Base-by-base conservation (phyloP, 2,888 invertebrate genomes). In the Drosophila merina region DNA sequence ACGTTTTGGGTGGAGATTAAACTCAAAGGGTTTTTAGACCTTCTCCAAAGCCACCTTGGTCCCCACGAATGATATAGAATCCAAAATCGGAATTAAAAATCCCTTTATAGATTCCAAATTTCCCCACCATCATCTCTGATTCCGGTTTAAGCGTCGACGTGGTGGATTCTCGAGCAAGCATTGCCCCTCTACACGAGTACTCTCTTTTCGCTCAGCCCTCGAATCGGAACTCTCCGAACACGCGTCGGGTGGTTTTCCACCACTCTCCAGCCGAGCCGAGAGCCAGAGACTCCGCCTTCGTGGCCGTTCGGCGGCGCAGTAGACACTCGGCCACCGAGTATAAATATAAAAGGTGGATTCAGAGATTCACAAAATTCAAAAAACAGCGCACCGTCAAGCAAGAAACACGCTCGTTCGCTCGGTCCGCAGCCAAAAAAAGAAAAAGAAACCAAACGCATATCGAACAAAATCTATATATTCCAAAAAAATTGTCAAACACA, bases 291-390 rank as follows among this genome's bases (percentile, higher is more conserved):
- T 69, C 69, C 69, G 68, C 69, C 69, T 69, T 30, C 54, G 48
- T 33, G 30, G 26, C 7, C 49, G 50, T 10, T 76, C 71, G 74
- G 72, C 79, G 38, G 72, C 28, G 28, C 28, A 20, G 20, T 20
- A 20, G 20, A 20, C 20, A 1, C 20, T 20, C 20, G 20, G 20
- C 20, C 20, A 28, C 28, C 28, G 28, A 28, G 50, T 47, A 91
- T 91, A 91, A 89, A 91, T 47, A 91, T 91, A 91, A 89, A 91
- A 77, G 47, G n/a, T 36, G n/a, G 6, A 5, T 36, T 36, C n/a
- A 36, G 28, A 28, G 28, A n/a, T 12, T 36, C 36, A n/a, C n/a
- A 36, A 36, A 6, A 28, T 28, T 36, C 36, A n/a, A 36, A 36
- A 36, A 36, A 36, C 36, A 36, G 36, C 36, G n/a, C 6, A 36